phyloP scores from a whole-genome alignment of 2,113 vertebrate genomes.

The Sprattus sprattus region DNA sequence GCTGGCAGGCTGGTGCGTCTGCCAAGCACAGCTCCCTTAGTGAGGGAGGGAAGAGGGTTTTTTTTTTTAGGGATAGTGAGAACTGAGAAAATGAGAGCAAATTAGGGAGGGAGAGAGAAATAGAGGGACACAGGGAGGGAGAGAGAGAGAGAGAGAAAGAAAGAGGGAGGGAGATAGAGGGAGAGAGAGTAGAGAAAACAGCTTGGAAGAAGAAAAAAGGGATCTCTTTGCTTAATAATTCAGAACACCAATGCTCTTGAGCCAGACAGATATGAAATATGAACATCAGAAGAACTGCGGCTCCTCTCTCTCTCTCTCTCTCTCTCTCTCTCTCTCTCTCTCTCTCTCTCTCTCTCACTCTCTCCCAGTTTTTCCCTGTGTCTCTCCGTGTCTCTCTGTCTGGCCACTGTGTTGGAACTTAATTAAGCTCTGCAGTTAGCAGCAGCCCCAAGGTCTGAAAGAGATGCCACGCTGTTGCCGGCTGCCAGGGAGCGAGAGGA shows the following conservation, averaged over 20 bases:
- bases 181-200: slow-evolving; percentile 25
- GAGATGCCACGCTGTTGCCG: background rate
- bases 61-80: background rate
- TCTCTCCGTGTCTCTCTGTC: background rate
- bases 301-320: slow-evolving; percentile 17
- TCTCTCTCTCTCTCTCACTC: slow-evolving; percentile 1
- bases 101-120: background rate
- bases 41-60: background rate
- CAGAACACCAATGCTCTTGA: slow-evolving; percentile 35
- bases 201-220: slow-evolving; percentile 29
- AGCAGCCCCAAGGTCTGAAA: slow-evolving; percentile 21
- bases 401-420: slow-evolving; percentile 38
- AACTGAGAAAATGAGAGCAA: slow-evolving; percentile 18
- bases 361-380: too few relatives aligned
- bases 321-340: background rate
- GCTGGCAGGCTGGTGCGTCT: background rate
- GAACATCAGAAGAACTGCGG: slow-evolving; percentile 46
- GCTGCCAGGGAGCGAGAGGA: slow-evolving; percentile 22
- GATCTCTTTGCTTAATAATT: slow-evolving; percentile 51
- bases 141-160: background rate
- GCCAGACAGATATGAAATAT: slow-evolving; percentile 47
- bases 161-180: background rate
- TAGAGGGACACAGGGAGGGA: background rate
- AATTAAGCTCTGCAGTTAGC: slow-evolving; percentile 47
- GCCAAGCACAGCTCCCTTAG: background rate